A percentile compares a stretch with the other conserved stretches of the same genome.
Evolutionary conservation across 2,888 invertebrate species (phyloP).

Genomic region (Cryptocheilus praepositus): DNA sequence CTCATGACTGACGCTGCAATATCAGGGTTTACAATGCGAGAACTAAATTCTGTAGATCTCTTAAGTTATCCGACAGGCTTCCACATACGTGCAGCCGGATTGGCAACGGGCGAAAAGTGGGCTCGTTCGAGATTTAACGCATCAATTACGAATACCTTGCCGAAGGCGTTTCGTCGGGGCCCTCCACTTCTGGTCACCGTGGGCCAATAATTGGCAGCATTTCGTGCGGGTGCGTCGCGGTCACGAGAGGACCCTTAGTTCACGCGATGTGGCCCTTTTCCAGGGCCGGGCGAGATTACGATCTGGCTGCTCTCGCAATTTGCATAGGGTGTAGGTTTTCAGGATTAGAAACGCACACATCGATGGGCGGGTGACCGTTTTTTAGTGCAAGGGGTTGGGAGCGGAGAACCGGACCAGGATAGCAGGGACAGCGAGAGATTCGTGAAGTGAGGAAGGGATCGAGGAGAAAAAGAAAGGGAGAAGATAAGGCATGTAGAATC

Average conservation of each 20-base stretch:
- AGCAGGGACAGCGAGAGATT: slow-evolving; percentile 3
- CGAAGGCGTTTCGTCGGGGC: slow-evolving; percentile 14
- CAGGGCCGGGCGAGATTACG: slow-evolving; percentile 52
- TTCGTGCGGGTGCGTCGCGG: slow-evolving; percentile 10
- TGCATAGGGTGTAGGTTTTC: slow-evolving; percentile 65
- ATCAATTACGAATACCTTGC: slow-evolving; percentile 48
- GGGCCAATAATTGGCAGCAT: not conserved
- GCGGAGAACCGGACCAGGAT: not conserved
- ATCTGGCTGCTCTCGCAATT: slow-evolving; percentile 57
- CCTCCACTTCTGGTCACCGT: not conserved
- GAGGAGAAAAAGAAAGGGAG: slow-evolving; percentile 13
- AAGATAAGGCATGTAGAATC: slow-evolving; percentile 5
- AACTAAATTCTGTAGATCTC: too few relatives aligned
- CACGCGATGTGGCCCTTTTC: slow-evolving; percentile 43
- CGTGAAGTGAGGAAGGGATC: slow-evolving; percentile 7
- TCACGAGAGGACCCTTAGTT: slow-evolving; percentile 43
- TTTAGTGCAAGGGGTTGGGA: slow-evolving; percentile 21
- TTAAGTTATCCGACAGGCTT: too few relatives aligned
- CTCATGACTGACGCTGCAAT: too few relatives aligned
- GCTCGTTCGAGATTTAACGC: slow-evolving; percentile 49
- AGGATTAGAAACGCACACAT: slow-evolving; percentile 57
- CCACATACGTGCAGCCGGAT: too few relatives aligned
- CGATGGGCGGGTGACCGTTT: slow-evolving; percentile 3
- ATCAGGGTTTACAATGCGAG: too few relatives aligned
- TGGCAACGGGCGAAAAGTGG: slow-evolving; percentile 26